phyloP scores from a whole-genome alignment of 2,113 vertebrate genomes.

The Hemichromis elongatus region DNA sequence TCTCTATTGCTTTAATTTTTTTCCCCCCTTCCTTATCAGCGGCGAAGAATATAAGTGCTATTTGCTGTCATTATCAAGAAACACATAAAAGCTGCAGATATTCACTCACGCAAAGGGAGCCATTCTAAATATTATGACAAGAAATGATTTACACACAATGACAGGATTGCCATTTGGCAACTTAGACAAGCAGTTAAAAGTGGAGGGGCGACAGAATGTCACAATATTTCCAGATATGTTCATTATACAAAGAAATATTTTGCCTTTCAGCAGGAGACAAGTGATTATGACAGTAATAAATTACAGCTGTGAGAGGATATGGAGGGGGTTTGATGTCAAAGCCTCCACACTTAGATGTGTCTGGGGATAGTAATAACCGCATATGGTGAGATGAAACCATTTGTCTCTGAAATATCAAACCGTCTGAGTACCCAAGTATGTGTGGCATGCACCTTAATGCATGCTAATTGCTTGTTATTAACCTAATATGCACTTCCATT shows the following conservation, averaged over 20 bases:
- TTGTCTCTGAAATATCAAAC: constrained; percentile 48
- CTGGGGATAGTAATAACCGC: constrained; percentile 25
- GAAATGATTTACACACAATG: constrained; percentile 39
- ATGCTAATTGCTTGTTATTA: constrained; percentile 63
- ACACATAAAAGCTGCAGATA: constrained; percentile 56
- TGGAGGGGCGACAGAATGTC: constrained; percentile 19
- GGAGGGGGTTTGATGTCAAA: constrained; percentile 17
- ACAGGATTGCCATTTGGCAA: constrained; percentile 31
- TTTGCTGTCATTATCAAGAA: constrained; percentile 57
- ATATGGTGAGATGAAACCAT: constrained; percentile 26
- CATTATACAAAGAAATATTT: constrained; percentile 11
- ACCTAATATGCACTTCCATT: constrained; percentile 24
- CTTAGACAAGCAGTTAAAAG: constrained; percentile 4
- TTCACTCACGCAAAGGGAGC: constrained; percentile 35
- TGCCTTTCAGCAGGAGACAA: constrained; percentile 9
- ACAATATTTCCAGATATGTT: constrained; percentile 35
- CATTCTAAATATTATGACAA: constrained; percentile 37
- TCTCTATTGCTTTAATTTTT: constrained; percentile 23
- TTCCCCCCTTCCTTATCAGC: constrained; percentile 24
- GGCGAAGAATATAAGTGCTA: constrained; percentile 35
- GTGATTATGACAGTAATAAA: constrained; percentile 27
- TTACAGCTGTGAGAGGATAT: constrained; percentile 3
- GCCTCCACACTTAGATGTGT: constrained; percentile 36
- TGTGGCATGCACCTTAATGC: constrained; percentile 35
- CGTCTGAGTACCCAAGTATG: constrained; percentile 48